Percentiles rank a stretch among this genome's conserved stretches.
These are phyloP conservation scores for Drosophila gunungcola DNA, from an alignment of 1,140 invertebrate genomes.

Conservation along the genomic window DNA sequence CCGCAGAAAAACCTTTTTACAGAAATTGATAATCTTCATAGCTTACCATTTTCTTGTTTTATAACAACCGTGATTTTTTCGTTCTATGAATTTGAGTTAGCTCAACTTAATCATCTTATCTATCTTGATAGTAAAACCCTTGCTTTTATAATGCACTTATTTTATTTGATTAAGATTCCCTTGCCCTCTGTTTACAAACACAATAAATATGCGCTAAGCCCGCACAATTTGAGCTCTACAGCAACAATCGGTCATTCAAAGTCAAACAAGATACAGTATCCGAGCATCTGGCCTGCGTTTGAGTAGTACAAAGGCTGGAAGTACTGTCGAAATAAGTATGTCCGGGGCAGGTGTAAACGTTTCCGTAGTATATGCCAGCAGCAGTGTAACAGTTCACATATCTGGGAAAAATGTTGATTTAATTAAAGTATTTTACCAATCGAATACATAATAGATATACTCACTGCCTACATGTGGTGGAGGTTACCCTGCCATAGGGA, in stretches of 20 bases:
- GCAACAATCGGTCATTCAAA: conserved; percentile 8
- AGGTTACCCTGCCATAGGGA: conserved; percentile 40
- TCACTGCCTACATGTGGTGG: conserved; percentile 55
- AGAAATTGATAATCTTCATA: too few species aligned
- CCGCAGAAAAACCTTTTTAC: too few species aligned
- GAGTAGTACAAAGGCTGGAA: conserved; percentile 8
- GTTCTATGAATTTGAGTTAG: too few species aligned
- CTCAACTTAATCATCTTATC: not conserved
- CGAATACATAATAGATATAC: not conserved
- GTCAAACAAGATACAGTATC: conserved; percentile 11
- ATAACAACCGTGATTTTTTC: too few species aligned
- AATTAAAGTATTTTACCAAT: too few species aligned
- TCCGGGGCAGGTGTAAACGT: conserved; percentile 38
- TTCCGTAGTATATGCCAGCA: conserved; percentile 25
- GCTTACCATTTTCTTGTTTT: too few species aligned
- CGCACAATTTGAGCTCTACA: not conserved
- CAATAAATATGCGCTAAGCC: not conserved
- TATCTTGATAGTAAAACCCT: not conserved
- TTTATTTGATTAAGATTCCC: conserved; percentile 9
- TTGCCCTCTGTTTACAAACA: not conserved
- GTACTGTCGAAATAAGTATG: conserved; percentile 46
- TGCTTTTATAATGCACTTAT: not conserved
- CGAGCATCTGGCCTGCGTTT: conserved; percentile 42
- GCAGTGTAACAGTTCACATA: conserved; percentile 38
- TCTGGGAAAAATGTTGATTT: conserved; percentile 9